A percentile compares a stretch with the other conserved stretches of the same genome.
Conservation (phyloP, 37 sponge, comb jelly and placozoan species). For the Beroe forskalii region DNA sequence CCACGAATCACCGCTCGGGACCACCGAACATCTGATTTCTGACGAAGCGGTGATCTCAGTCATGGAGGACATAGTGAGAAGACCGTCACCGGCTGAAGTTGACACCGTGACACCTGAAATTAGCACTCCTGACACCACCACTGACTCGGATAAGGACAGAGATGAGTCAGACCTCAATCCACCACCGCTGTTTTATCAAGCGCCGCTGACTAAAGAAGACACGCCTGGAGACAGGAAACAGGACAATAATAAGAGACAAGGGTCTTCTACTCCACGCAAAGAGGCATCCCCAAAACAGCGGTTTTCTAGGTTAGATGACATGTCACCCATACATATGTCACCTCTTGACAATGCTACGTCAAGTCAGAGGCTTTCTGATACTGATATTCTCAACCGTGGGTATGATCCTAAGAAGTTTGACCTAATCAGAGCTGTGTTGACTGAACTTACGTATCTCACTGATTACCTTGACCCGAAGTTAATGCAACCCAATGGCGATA, state of each 20-base stretch:
- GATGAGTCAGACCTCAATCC: constrained; percentile 5
- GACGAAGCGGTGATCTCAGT: neutral
- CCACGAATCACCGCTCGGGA: neutral
- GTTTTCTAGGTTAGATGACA: neutral
- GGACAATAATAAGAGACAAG: neutral
- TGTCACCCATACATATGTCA: neutral
- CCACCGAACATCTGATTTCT: neutral
- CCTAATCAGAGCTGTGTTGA: constrained; percentile 33
- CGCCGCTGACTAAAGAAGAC: neutral
- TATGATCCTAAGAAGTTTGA: constrained; percentile 50
- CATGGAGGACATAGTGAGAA: neutral
- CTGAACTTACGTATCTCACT: constrained; percentile 44
- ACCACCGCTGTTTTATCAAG: constrained; percentile 51
- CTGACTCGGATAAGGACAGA: neutral
- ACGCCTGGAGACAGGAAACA: neutral
- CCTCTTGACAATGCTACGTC: no score
- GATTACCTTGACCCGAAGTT: constrained; percentile 48
- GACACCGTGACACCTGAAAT: neutral
- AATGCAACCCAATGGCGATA: neutral
- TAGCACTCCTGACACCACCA: neutral
- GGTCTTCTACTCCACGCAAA: neutral
- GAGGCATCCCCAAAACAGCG: neutral
- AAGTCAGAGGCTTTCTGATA: neutral
- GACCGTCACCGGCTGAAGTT: neutral
- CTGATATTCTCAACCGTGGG: neutral